Percentiles rank a stretch among this genome's conserved stretches.
phyloP scores from a whole-genome alignment of 2,888 invertebrate species.

The Orgyia antiqua region DNA sequence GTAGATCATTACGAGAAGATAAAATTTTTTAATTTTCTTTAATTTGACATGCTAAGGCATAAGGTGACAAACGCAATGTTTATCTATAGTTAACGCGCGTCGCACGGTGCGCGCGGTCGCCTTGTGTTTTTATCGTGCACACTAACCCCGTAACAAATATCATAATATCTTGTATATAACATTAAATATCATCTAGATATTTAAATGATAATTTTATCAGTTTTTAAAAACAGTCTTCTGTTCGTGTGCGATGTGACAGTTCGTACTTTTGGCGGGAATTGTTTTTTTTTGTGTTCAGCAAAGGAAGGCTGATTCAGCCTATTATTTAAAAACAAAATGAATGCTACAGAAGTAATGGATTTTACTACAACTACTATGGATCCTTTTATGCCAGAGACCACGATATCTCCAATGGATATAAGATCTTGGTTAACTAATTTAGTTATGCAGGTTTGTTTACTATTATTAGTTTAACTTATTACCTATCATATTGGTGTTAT shows the following conservation, averaged over 20 bases:
- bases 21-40: too few species aligned
- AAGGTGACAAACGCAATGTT: too few species aligned
- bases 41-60: too few species aligned
- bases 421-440: constrained; percentile 53
- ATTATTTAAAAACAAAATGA: constrained; percentile 36
- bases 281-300: constrained; percentile 13
- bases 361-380: constrained; percentile 27
- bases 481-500: too few species aligned
- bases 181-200: constrained; percentile 43
- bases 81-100: constrained; percentile 31
- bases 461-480: too few species aligned
- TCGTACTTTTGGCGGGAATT: constrained; percentile 28
- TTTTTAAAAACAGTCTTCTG: constrained; percentile 29
- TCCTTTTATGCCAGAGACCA: constrained; percentile 21
- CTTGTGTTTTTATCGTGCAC: constrained; percentile 19
- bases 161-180: constrained; percentile 30
- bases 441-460: constrained; percentile 52
- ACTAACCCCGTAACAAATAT: constrained; percentile 18
- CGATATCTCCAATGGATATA: constrained; percentile 40
- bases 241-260: constrained; percentile 35
- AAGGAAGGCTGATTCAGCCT: constrained; percentile 16
- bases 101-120: constrained; percentile 42
- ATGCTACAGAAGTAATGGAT: constrained; percentile 36
- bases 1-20: too few species aligned
- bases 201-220: constrained; percentile 42